Evolutionary conservation across 2,797 vertebrate species (phyloP).

Genomic region (Esox lucius): DNA sequence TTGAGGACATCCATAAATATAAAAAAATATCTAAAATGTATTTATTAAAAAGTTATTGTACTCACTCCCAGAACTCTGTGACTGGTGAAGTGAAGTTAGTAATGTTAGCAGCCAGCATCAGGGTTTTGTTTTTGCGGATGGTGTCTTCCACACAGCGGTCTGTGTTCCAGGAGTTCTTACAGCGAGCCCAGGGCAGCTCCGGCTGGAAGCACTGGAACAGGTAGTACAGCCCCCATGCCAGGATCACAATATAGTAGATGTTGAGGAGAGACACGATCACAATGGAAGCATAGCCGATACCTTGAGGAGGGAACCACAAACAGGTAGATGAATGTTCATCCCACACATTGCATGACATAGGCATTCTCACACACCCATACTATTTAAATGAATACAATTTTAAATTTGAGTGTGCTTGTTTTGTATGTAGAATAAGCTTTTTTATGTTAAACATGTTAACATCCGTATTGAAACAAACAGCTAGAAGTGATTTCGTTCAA

Average conservation of each 20-base stretch:
- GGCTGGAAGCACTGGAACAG: slow-evolving; percentile 89
- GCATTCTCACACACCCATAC: no score
- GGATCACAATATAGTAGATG: slow-evolving; percentile 96
- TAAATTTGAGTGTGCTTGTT: no score
- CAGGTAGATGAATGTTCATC: background rate
- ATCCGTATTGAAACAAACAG: slow-evolving; percentile 16
- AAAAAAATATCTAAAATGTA: background rate
- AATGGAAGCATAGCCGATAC: slow-evolving; percentile 97
- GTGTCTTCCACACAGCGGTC: slow-evolving; percentile 81
- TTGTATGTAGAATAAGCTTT: no score
- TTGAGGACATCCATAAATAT: background rate
- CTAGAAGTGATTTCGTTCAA: slow-evolving; percentile 27
- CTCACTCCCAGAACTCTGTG: slow-evolving; percentile 91
- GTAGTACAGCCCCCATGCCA: slow-evolving; percentile 98
- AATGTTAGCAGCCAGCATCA: slow-evolving; percentile 64
- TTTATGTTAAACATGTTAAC: background rate
- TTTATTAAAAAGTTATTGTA: slow-evolving; percentile 23
- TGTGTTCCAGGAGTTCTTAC: slow-evolving; percentile 85
- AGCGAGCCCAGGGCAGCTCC: slow-evolving; percentile 85
- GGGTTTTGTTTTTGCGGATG: slow-evolving; percentile 79
- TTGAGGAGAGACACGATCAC: slow-evolving; percentile 97
- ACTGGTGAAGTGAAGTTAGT: slow-evolving; percentile 86
- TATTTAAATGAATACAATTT: background rate
- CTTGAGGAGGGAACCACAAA: slow-evolving; percentile 63
- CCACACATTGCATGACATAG: background rate